Evolutionary conservation across 64 coral and sea anemone species (phyloP), one percentile per base, ranked within the genome.

Genomic region (Dendrophyllia cribrosa): DNA sequence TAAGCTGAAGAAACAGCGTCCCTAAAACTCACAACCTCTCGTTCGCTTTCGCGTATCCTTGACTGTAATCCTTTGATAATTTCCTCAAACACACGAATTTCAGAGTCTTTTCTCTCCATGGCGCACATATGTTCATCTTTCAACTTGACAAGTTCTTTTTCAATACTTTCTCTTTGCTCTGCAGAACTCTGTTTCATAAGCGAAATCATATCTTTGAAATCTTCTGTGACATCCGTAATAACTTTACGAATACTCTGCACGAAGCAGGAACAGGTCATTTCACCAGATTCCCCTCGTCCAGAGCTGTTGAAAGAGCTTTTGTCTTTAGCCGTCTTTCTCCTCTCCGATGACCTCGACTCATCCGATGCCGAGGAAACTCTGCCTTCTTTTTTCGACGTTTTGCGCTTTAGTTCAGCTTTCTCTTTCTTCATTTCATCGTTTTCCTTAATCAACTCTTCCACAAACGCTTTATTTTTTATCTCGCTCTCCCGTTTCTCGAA

Each of bases 201-300:
- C 19, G 62, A 67, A 51, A 84, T 51, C 6, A 43, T 63, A 7
- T 84, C 80, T 84, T 84, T 84, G 62, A 84, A 84, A 50, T 84
- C 80, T 20, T 67, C 80, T n/a, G 60, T 84, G 45, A 84, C 46
- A 84, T 84, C 80, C 3, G 46, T 84, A 10, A 84, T 48, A 26
- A 84, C 64, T 65, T 67, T 84, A 63, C 80, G 60, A 22, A 84
- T 21, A 52, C 62, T 84, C 46, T 84, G 60, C 60, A 20, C 62
- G 16, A 84, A 67, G 64, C 80, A 84, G 17, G 80, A 61, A 17
- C 80, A 84, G 10, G 62, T 47, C 0, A 84, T 8, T n/a, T 84
- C 60, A 22, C 44, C 21, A n/a, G 43, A 15, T 3, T 66, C 45
- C 43, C 17, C 7, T 45, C 25, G 43, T 65, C 64, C 26, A 82